Evolutionary conservation across 2,888 invertebrate species (phyloP), one percentile per base, ranked within the genome.

Genomic region (Cerastis leucographa): DNA sequence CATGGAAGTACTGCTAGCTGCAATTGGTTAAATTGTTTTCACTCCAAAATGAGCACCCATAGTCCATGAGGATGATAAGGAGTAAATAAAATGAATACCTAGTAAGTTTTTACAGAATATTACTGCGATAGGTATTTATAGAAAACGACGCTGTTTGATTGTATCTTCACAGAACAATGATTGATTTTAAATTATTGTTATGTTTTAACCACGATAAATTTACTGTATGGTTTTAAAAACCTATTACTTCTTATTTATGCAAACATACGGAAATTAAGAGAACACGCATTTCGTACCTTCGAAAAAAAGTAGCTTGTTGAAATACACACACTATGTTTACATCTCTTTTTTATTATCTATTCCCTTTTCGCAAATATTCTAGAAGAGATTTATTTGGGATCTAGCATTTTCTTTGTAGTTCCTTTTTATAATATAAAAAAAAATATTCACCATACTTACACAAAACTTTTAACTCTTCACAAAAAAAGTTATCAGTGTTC

Each of bases 181-280:
- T 59, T 78, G 49, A 78, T 59, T 42, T 68, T 42, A 56, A 59
- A 68, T 19, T 2, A 67, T 59, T 76, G 19, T 12, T 2, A 19
- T 19, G 1, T 42, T 29, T 9, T n/a, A 59, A 78, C 78, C 78
- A n/a, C 69, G 3, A 5, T 12, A 11, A n/a, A 19, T 67, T 40
- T 12, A 12, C 42, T 7, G 12, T 8, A 42, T 25, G 42, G 79
- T 59, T 76, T 49, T n/a, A 42, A 6, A 17, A 59, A 64, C 14
- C 17, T 7, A 5, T 35, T 11, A 8, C 7, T 29, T 25, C 0
- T 42, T 42, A 19, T 17, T 22, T 9, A 35, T 44, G 46, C 22
- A 74, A 14, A 19, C 29, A 12, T 29, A n/a, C 1, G 25, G 0
- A 35, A 25, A 35, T 14, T 5, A 40, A 25, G 35, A 2, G 46